phyloP scores from a whole-genome alignment of 2,888 invertebrate species.

The Sphaerolaimus hirsutus region DNA sequence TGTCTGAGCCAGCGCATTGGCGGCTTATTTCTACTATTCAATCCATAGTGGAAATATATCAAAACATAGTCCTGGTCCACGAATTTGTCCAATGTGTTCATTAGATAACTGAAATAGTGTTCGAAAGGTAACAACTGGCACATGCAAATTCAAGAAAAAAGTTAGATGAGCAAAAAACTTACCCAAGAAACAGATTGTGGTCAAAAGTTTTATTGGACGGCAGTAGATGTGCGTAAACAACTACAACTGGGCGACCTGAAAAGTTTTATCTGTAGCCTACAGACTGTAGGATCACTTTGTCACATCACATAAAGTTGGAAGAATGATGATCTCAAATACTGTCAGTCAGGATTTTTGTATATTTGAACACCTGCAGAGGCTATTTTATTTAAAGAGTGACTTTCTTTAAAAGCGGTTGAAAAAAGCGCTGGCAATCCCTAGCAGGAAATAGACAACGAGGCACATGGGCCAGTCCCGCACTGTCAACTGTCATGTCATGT shows the following conservation, averaged over 20 bases:
- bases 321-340: no score
- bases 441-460: no score
- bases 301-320: no score
- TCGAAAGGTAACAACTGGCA: neutral
- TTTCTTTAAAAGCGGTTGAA: no score
- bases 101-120: constrained; percentile 46
- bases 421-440: no score
- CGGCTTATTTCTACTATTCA: constrained; percentile 82
- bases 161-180: neutral
- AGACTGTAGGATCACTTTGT: no score
- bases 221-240: constrained; percentile 72
- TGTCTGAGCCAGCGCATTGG: constrained; percentile 82
- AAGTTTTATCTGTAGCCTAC: constrained; percentile 1
- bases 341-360: no score
- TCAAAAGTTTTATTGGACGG: constrained; percentile 54
- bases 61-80: constrained; percentile 95
- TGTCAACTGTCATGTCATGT: no score
- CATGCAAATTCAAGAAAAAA: neutral
- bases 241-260: constrained; percentile 75
- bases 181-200: constrained; percentile 49
- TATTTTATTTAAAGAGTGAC: no score
- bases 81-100: constrained; percentile 75
- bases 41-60: constrained; percentile 87
- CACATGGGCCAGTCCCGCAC: no score
- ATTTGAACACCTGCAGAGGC: no score